These are phyloP conservation scores for Anastrepha obliqua DNA, from an alignment of 1,140 invertebrate genomes.

Conservation along the genomic window DNA sequence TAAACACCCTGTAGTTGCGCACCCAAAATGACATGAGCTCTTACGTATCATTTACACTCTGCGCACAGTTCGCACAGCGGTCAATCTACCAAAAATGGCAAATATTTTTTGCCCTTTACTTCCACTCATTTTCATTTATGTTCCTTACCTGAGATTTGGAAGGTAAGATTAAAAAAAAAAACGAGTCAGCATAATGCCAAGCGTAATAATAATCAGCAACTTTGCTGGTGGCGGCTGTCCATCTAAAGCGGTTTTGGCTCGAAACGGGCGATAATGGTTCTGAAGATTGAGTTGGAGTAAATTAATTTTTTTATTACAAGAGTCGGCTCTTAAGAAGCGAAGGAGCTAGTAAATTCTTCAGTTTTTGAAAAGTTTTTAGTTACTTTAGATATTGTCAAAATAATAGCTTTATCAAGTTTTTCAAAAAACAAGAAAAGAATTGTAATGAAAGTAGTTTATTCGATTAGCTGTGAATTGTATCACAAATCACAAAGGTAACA, in stretches of 20 bases:
- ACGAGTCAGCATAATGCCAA: background rate
- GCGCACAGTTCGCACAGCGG: slow-evolving; percentile 11
- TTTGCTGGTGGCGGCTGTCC: slow-evolving; percentile 28
- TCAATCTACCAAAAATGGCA: slow-evolving; percentile 39
- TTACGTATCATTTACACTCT: slow-evolving; percentile 47
- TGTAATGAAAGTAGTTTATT: no score
- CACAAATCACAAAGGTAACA: no score
- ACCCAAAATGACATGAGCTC: background rate
- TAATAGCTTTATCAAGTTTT: no score
- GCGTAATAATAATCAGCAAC: slow-evolving; percentile 44
- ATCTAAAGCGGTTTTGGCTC: background rate
- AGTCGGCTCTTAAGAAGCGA: no score
- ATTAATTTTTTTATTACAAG: slow-evolving; percentile 2
- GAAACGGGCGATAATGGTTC: background rate
- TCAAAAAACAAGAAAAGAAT: no score
- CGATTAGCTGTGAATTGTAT: no score
- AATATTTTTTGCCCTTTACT: background rate
- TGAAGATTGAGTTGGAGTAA: background rate
- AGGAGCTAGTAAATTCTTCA: no score
- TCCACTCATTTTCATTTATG: background rate
- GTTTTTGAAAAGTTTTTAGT: no score
- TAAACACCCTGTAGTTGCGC: background rate
- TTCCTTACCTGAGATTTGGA: slow-evolving; percentile 22
- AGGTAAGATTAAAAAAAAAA: background rate
- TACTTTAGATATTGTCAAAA: no score